Evolutionary conservation across 1,140 invertebrate species (phyloP), one percentile per base, ranked within the genome.

Genomic region (Drosophila miranda): DNA sequence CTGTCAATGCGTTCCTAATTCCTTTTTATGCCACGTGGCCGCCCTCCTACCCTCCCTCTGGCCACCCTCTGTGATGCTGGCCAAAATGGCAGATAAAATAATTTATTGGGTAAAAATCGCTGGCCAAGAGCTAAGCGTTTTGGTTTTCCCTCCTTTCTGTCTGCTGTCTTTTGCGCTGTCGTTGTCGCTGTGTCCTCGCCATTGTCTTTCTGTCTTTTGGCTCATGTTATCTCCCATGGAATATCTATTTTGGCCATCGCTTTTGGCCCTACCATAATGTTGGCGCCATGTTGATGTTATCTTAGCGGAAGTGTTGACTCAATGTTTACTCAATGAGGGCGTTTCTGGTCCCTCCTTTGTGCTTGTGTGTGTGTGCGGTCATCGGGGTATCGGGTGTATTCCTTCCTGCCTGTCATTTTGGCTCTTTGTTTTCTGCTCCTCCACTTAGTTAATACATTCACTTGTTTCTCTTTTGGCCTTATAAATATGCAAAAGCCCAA

Each of bases 301-400:
- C 82, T 67, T 57, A 68, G 70, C 82, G 82, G 82, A 86, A 86
- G 82, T 86, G 82, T 86, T 86, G 82, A 86, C 82, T 86, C 82
- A 87, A 86, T 87, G 82, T 86, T 86, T 86, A 86, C 82, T 84
- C 81, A 86, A 86, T 86, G 82, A 86, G 82, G 82, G 82, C 82
- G 81, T 81, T 74, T 63, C 73, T 80, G 70, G 45, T 61, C 26
- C 28, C 28, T 34, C n/a, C 44, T 23, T 42, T 9, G 66, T 61
- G 19, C 50, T 8, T 62, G 46, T 81, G 72, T 73, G 67, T 72
- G 38, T 68, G 51, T 72, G 44, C 51, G 49, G 44, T 59, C 38
- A 45, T 53, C 52, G 53, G 57, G 46, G 53, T 48, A 45, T 57
- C 59, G 60, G 53, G 53, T 46, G 53, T 48, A 45, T 57, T 62